A percentile compares a stretch with the other conserved stretches of the same genome.
These are phyloP conservation scores for Callochromis pleurospilus DNA, from an alignment of 2,113 vertebrate species.

Conservation along the genomic window DNA sequence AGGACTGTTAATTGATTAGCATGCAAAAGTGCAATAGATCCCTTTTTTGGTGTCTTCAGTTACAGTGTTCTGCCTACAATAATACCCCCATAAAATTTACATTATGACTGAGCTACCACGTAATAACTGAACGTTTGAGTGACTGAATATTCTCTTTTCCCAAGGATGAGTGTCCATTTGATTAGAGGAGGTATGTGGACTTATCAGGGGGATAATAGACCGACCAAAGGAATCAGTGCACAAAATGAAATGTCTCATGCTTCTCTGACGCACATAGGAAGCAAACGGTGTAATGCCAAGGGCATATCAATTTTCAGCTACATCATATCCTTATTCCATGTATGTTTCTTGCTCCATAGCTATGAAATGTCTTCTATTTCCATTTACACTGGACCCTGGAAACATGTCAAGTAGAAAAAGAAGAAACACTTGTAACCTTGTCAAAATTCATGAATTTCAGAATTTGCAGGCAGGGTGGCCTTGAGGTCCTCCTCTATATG, in stretches of 20 bases:
- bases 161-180: slow-evolving; percentile 35
- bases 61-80: slow-evolving; percentile 26
- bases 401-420: slow-evolving; percentile 23
- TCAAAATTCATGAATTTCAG: slow-evolving; percentile 45
- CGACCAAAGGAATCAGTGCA: slow-evolving; percentile 12
- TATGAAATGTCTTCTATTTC: slow-evolving; percentile 36
- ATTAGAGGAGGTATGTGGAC: slow-evolving; percentile 44
- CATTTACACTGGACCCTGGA: slow-evolving; percentile 36
- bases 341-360: slow-evolving; percentile 23
- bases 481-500: not conserved
- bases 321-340: slow-evolving; percentile 22
- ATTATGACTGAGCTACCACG: slow-evolving; percentile 43
- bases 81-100: slow-evolving; percentile 39
- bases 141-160: slow-evolving; percentile 29
- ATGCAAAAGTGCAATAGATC: not conserved
- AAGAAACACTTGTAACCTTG: slow-evolving; percentile 30
- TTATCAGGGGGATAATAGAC: slow-evolving; percentile 20
- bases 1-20: not conserved
- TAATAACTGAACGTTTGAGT: slow-evolving; percentile 34
- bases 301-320: slow-evolving; percentile 47
- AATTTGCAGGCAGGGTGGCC: not conserved
- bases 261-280: slow-evolving; percentile 28
- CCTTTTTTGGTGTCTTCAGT: not conserved
- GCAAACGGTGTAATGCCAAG: slow-evolving; percentile 41
- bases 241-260: slow-evolving; percentile 22